Base-by-base conservation (phyloP, 2,797 vertebrate species). In the Schizopygopsis malacanthus region DNA sequence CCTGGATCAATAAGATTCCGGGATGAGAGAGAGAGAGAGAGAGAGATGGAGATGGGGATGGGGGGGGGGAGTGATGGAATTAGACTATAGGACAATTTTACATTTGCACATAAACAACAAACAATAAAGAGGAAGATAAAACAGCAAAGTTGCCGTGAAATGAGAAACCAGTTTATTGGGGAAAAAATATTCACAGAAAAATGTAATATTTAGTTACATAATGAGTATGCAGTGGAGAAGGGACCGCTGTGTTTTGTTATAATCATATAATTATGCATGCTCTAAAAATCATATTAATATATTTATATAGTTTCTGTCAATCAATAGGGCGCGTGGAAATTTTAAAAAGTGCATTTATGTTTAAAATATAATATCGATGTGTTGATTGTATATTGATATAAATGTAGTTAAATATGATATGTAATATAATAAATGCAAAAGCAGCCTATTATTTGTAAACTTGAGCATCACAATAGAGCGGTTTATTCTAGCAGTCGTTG, bases 1-100 rank as follows among this genome's bases (percentile, higher is more conserved):
- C 97, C 97, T 98, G 97, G 97, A 98, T 98, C 97, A 98, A 98
- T 99, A 97, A 97, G 97, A 98, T 97, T 97, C 97, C 97, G 96
- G 96, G 96, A 96, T 96, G 96, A 95, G 94, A 94, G 90, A 89
- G 94, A 91, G 94, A 94, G 94, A 90, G 92, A 89, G 94, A 91
- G 94, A 94, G 91, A 86, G 92, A 50, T 88, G 90, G 92, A 45
- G 93, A 88, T 90, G 92, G 50, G 93, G 92, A 90, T 76, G 45
- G 78, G 2, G 69, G 47, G 22, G 77, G 65, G 37, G 22, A 82
- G 89, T 89, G 89, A 87, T 87, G 89, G 89, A 89, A 90, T 89
- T 89, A 89, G 54, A 83, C 63, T 83, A 81, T 83, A 50, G 86
- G 84, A 61, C 77, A 39, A 45, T 87, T 82, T 84, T 80, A 85